Evolutionary conservation across 2,797 vertebrate genomes (phyloP).

Genomic region (Hydrocynus forskahlii): DNA sequence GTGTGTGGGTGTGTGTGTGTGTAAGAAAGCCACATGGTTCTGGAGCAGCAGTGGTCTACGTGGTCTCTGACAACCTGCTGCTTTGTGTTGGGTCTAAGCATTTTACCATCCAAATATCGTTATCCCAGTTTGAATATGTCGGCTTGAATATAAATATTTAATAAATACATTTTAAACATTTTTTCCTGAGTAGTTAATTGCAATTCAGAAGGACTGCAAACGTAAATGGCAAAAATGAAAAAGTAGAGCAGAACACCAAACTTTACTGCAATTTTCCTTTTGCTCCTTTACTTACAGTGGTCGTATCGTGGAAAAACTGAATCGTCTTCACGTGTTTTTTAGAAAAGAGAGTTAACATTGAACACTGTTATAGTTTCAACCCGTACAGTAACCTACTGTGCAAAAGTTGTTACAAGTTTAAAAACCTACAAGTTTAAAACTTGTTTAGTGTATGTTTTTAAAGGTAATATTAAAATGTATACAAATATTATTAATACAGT

Average conservation of each 20-base stretch:
- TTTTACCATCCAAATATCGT: not conserved
- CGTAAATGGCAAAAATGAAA: not conserved
- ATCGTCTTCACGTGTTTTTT: not conserved
- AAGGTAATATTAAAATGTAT: no score
- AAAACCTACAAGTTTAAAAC: no score
- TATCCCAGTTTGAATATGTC: not conserved
- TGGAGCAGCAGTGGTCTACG: conserved; percentile 38
- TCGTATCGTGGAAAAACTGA: no score
- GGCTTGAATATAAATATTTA: not conserved
- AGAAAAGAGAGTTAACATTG: no score
- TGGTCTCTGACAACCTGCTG: conserved; percentile 19
- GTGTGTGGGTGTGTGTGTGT: not conserved
- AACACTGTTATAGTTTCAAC: no score
- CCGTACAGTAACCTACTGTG: no score
- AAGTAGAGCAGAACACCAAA: not conserved
- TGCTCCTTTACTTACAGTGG: no score
- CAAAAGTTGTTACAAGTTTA: no score
- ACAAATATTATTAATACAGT: no score
- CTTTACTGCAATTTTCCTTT: not conserved
- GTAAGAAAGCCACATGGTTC: conserved; percentile 29
- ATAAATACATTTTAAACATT: not conserved
- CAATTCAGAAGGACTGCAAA: not conserved
- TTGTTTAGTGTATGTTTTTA: no score
- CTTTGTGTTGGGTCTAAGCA: not conserved
- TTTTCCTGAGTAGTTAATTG: not conserved